Evolutionary conservation across 1,140 invertebrate genomes (phyloP), one percentile per base, ranked within the genome.

Genomic region (Frieseomelitta varia): DNA sequence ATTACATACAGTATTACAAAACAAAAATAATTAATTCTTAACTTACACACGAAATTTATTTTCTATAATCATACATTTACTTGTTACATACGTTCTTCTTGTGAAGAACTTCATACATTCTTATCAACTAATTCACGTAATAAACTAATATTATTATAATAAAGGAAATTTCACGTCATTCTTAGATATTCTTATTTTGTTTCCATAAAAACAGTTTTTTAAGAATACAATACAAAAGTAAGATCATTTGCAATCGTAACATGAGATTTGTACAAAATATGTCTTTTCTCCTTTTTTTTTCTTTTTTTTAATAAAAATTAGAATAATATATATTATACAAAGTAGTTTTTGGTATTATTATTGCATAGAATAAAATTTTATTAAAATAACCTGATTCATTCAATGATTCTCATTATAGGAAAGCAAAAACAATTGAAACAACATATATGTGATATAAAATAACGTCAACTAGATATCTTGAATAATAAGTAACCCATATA

Each of bases 211-310:
- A 30, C 61, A n/a, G n/a, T 47, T 71, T 53, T 74, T 27, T 73
- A 53, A 56, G 61, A 58, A 81, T 47, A 47, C 53, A 85, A 69
- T 75, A 76, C 47, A 81, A 84, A 84, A 79, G 30, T 47, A 68
- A 67, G 79, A 85, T 81, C 85, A 85, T 75, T 71, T 78, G 80
- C 68, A 84, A 80, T 84, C 69, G 76, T 85, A 81, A 88, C 65
- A 75, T 72, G 56, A 69, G 76, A 53, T 81, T 88, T 69, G 87
- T 88, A 88, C 72, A 88, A 88, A 88, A 88, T 87, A 88, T 83
- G 39, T 63, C 76, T 69, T 27, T 73, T 75, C 47, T 67, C n/a
- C n/a, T n/a, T 3, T 19, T 67, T 34, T 39, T 67, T 30, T 67
- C 30, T 17, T 11, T 67, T 24, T 69, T 77, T 83, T 19, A 83